Evolutionary conservation across 2,797 vertebrate species (phyloP).

Genomic region (Anisognathus igniventris): DNA sequence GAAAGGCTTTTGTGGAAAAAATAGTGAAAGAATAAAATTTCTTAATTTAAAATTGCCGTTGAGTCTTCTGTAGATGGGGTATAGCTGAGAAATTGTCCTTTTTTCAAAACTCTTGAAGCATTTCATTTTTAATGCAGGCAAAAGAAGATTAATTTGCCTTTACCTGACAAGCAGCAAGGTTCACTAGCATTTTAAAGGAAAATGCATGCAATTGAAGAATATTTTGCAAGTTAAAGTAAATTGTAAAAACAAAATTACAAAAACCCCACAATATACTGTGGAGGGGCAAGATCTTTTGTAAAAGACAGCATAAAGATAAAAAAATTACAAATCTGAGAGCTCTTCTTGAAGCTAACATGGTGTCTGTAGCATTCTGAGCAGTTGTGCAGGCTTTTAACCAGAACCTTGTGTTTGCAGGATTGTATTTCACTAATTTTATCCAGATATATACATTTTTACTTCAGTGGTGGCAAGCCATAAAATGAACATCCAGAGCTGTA

Average conservation of each 20-base stretch:
- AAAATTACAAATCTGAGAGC: not conserved
- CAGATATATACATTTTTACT: not conserved
- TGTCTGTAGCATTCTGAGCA: not conserved
- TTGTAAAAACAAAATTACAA: not conserved
- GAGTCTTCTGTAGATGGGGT: not conserved
- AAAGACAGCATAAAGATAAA: not conserved
- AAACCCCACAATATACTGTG: not conserved
- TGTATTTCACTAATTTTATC: constrained; percentile 11
- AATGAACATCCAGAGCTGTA: not conserved
- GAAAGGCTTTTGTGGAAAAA: not conserved
- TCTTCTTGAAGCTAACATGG: not conserved
- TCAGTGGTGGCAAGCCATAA: not conserved
- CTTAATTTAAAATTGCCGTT: not conserved
- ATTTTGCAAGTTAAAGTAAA: not conserved
- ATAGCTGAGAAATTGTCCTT: not conserved
- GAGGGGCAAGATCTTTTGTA: not conserved
- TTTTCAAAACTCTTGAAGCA: not conserved
- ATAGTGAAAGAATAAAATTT: not conserved
- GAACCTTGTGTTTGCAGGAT: not conserved
- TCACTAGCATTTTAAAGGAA: not conserved
- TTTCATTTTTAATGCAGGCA: not conserved
- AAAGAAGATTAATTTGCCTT: not conserved
- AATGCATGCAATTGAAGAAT: not conserved
- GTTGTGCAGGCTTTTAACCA: not conserved
- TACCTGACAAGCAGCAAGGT: not conserved